Conservation (phyloP, 2,113 vertebrate genomes). For the Oryzias javanicus region DNA sequence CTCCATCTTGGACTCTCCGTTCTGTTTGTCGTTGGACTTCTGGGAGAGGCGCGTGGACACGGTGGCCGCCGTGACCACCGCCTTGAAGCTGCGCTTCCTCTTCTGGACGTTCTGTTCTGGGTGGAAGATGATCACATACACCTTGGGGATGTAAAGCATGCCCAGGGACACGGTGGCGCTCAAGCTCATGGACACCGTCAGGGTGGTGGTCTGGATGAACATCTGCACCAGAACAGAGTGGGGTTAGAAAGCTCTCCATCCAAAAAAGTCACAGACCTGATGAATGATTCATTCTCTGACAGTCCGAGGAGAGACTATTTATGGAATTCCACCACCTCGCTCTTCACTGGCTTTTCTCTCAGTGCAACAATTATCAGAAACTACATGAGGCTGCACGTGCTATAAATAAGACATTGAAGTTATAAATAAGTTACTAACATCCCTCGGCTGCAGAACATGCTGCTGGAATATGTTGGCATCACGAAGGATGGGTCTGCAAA, state of each 20-base stretch:
- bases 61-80: slow-evolving; percentile 72
- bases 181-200: slow-evolving; percentile 89
- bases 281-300: slow-evolving; percentile 58
- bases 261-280: not conserved
- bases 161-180: slow-evolving; percentile 88
- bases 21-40: slow-evolving; percentile 77
- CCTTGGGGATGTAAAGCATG: slow-evolving; percentile 90
- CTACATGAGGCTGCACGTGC: slow-evolving; percentile 32
- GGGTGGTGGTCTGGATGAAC: slow-evolving; percentile 90
- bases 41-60: slow-evolving; percentile 76
- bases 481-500: not conserved
- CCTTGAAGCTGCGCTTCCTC: slow-evolving; percentile 85
- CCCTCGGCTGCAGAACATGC: not conserved
- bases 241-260: slow-evolving; percentile 12
- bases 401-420: slow-evolving; percentile 63
- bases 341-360: slow-evolving; percentile 21
- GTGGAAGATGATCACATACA: slow-evolving; percentile 87
- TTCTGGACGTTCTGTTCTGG: slow-evolving; percentile 91
- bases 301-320: slow-evolving; percentile 52
- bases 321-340: slow-evolving; percentile 34
- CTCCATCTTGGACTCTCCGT: slow-evolving; percentile 77
- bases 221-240: slow-evolving; percentile 72
- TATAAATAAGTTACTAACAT: slow-evolving; percentile 61
- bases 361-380: slow-evolving; percentile 39
- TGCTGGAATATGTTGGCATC: slow-evolving; percentile 8